Base-by-base conservation (phyloP, 2,797 vertebrate species). In the Tenualosa ilisha region DNA sequence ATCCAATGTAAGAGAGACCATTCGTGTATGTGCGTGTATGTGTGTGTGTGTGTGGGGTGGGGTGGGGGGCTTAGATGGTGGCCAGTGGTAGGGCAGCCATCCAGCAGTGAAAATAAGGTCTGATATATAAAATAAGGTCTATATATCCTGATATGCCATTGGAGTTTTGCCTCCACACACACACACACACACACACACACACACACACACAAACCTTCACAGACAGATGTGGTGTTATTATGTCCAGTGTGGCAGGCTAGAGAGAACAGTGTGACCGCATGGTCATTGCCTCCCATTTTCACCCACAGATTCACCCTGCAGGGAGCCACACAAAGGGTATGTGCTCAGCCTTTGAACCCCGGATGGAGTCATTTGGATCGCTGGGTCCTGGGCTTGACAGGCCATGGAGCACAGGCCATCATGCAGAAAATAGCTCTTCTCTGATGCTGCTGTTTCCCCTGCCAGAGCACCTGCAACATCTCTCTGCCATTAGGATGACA, bases 371-470 rank as follows among this genome's bases (percentile, higher is more conserved):
- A 79, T 79, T 79, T 79, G 72, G 72, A 22, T 15, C 72, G 5
- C 72, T 46, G 72, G 72, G 72, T 46, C 37, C 72, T n/a, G 72
- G 65, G 15, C 37, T 79, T 22, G 72, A 46, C 72, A 79, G 72
- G 17, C 72, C 72, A 46, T 46, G 40, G 40, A 79, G 72, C 15
- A 79, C 72, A 20, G 40, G 72, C 72, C 40, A 46, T 79, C 72
- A 46, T 43, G 72, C 72, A 79, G 72, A 79, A 79, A 79, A 79
- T 79, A 79, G 37, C 72, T 17, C 72, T 22, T 79, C 37, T 79
- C 17, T 79, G 72, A 79, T 79, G 6, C 72, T 11, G 72, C 72
- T 46, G 37, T 22, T 7, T 46, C 17, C 26, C 37, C 40, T 4
- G 40, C 40, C 20, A 40, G 37, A 79, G 72, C 72, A 79, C 72